phyloP scores from a whole-genome alignment of 2,888 invertebrate genomes.

The Phyto melanocephala region DNA sequence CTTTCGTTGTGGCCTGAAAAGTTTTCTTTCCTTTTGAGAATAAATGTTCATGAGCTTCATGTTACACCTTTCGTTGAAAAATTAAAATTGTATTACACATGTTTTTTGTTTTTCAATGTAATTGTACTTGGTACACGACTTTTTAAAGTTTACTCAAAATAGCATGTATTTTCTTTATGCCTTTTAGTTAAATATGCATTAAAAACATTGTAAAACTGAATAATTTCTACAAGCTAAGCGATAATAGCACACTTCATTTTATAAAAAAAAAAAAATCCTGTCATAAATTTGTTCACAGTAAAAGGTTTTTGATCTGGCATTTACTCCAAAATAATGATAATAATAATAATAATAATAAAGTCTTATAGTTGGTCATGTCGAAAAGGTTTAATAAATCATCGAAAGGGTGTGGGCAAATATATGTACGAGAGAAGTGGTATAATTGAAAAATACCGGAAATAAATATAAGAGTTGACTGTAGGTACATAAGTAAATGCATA shows the following conservation, averaged over 20 bases:
- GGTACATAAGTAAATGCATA: neutral
- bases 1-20: constrained; percentile 55
- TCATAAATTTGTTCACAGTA: too few species aligned
- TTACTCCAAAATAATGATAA: too few species aligned
- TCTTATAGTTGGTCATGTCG: too few species aligned
- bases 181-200: too few species aligned
- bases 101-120: neutral
- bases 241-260: neutral
- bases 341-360: too few species aligned
- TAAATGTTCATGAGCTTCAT: constrained; percentile 40
- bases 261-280: too few species aligned
- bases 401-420: neutral
- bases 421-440: neutral
- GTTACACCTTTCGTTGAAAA: constrained; percentile 39
- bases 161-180: neutral
- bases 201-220: too few species aligned
- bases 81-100: constrained; percentile 10
- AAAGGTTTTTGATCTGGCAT: too few species aligned
- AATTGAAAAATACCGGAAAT: constrained; percentile 30
- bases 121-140: neutral
- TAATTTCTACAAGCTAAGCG: too few species aligned
- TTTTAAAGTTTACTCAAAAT: neutral
- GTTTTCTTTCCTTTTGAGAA: constrained; percentile 47
- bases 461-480: neutral
- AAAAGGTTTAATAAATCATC: neutral